Percentiles rank a stretch among this genome's conserved stretches.
Conservation (phyloP, 2,113 vertebrate genomes). For the Pagrus major region DNA sequence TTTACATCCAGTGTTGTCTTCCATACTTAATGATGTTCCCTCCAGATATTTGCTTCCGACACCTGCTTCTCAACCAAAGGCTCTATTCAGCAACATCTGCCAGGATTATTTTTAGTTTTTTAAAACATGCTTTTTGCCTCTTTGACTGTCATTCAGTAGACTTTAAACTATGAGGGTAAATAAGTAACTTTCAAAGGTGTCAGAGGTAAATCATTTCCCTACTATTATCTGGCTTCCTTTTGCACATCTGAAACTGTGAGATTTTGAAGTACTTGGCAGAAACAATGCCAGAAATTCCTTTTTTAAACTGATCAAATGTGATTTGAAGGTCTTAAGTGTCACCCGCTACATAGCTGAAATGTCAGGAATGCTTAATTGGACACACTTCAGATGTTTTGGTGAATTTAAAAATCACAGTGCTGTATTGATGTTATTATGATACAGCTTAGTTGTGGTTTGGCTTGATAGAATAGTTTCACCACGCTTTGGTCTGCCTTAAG, state of each 20-base stretch:
- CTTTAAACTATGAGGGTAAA: constrained; percentile 28
- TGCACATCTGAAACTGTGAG: background rate
- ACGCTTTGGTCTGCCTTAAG: background rate
- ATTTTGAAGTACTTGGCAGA: background rate
- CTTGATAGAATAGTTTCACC: background rate
- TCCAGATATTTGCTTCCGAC: constrained; percentile 47
- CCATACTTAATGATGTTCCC: constrained; percentile 11
- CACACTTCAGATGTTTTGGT: background rate
- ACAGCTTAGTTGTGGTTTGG: background rate
- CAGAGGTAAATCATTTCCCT: constrained; percentile 37
- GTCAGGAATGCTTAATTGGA: background rate
- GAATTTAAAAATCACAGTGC: background rate
- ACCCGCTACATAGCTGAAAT: background rate
- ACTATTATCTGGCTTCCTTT: background rate
- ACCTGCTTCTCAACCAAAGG: constrained; percentile 22
- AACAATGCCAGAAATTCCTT: background rate
- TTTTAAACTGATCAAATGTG: background rate
- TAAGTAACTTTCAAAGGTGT: constrained; percentile 50
- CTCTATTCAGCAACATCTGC: background rate
- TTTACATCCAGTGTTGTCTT: constrained; percentile 4
- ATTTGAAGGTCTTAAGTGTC: background rate
- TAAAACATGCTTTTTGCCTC: background rate
- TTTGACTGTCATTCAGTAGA: background rate
- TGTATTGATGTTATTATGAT: background rate
- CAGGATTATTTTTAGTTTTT: background rate